Evolutionary conservation across 2,888 invertebrate genomes (phyloP), one percentile per base, ranked within the genome.

Genomic region (Cosmia pyralina): DNA sequence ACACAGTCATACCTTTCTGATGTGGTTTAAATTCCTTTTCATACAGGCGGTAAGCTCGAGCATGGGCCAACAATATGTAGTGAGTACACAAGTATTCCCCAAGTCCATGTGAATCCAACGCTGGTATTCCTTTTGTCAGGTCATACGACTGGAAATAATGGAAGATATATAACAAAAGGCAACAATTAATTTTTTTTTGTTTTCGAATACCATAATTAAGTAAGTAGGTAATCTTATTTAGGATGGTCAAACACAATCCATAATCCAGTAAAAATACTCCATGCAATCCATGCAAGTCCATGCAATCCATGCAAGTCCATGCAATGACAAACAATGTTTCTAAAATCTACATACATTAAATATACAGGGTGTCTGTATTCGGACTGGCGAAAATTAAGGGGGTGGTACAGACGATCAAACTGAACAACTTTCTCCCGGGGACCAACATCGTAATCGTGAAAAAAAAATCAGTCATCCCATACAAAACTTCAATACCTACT

Each of bases 51-150:
- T 97, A 98, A 1, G 96, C 97, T 69, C 94, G 96, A 0, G 97
- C 97, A 89, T 98, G 98, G 0, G 97, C 97, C 72, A 97, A 91
- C 22, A 98, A 90, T 69, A 97, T 91, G 85, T 97, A 97, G 87
- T 97, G 97, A 0, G 94, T 93, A 76, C 97, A 97, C 62, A 96
- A 89, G 89, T 98, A 98, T 64, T 96, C 96, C 0, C 96, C 97
- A 28, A 96, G 87, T 4, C 97, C 97, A 60, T 95, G 86, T 0
- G 93, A 92, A 22, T 88, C 83, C 46, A 96, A 62, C 13, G 96
- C 96, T 5, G 97, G 97, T 1, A 96, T 97, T 90, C 96, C 96
- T 60, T 91, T 93, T 62, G 93, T 91, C 4, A 88, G 90, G 1
- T 97, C 97, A 77, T 97, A 97, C 0, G 96, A 96, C 89, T 94